A percentile compares a stretch with the other conserved stretches of the same genome.
Evolutionary conservation across 2,113 vertebrate species (phyloP).

Genomic region (Peromyscus maniculatus): DNA sequence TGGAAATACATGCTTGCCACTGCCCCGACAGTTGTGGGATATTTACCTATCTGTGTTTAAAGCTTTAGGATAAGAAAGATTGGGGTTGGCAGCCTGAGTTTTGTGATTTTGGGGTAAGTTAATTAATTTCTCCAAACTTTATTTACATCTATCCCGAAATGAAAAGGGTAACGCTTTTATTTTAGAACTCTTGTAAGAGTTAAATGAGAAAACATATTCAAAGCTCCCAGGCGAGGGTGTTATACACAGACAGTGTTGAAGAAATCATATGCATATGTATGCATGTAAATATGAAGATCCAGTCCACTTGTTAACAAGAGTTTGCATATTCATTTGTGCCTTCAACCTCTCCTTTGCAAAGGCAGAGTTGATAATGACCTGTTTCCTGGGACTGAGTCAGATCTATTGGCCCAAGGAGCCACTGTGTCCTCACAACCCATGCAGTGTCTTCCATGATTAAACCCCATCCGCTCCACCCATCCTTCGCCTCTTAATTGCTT

Average conservation of each 20-base stretch:
- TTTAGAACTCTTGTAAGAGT: constrained; percentile 39
- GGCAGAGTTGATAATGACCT: constrained; percentile 52
- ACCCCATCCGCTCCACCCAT: constrained; percentile 52
- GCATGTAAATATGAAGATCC: neutral
- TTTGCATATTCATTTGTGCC: constrained; percentile 14
- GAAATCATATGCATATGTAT: neutral
- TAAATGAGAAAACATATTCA: constrained; percentile 47
- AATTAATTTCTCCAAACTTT: constrained; percentile 41
- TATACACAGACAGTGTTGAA: neutral
- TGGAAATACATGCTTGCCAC: neutral
- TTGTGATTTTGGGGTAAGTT: neutral
- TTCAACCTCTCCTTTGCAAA: constrained; percentile 51
- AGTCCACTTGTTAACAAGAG: constrained; percentile 32
- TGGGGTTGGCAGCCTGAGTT: neutral
- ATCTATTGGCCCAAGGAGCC: constrained; percentile 24
- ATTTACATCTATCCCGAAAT: constrained; percentile 42
- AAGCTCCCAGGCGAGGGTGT: neutral
- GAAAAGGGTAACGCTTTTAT: constrained; percentile 20
- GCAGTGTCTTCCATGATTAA: constrained; percentile 16
- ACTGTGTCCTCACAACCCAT: constrained; percentile 49
- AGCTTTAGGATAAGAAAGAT: neutral
- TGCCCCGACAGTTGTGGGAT: neutral
- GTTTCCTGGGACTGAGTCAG: constrained; percentile 74
- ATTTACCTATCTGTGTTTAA: neutral
- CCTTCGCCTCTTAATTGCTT: constrained; percentile 39